Evolutionary conservation across 2,888 invertebrate species (phyloP).

Genomic region (Molanna angustata): DNA sequence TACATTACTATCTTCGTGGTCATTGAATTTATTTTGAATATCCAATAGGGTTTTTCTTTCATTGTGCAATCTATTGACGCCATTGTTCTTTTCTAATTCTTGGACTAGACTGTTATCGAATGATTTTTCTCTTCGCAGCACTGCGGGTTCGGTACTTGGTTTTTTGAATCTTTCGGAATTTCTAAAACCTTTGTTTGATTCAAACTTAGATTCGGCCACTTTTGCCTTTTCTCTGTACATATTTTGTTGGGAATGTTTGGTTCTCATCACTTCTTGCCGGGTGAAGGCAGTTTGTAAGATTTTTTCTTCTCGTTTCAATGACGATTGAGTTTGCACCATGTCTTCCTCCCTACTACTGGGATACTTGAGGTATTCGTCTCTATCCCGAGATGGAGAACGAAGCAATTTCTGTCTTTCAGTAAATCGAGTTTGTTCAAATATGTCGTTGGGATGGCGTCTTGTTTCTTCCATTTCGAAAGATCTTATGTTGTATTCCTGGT

Average conservation of each 20-base stretch:
- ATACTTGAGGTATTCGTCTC: slow-evolving; percentile 48
- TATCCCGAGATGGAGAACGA: slow-evolving; percentile 49
- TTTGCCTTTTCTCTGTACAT: slow-evolving; percentile 52
- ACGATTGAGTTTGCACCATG: slow-evolving; percentile 47
- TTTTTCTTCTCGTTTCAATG: slow-evolving; percentile 50
- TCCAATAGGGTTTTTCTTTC: slow-evolving; percentile 28
- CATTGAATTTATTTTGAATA: slow-evolving; percentile 25
- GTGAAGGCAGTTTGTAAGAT: slow-evolving; percentile 46
- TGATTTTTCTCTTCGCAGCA: slow-evolving; percentile 52
- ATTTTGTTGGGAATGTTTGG: slow-evolving; percentile 50
- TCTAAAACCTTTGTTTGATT: slow-evolving; percentile 50
- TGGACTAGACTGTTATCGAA: slow-evolving; percentile 47
- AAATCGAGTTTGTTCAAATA: slow-evolving; percentile 30
- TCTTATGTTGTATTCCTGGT: slow-evolving; percentile 26
- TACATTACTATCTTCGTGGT: slow-evolving; percentile 20
- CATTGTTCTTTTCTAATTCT: slow-evolving; percentile 34
- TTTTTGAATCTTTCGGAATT: slow-evolving; percentile 52
- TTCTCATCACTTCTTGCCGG: slow-evolving; percentile 50
- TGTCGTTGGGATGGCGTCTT: slow-evolving; percentile 27
- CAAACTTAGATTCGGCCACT: slow-evolving; percentile 50
- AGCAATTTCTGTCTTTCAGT: slow-evolving; percentile 44
- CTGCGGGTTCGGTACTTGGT: slow-evolving; percentile 43
- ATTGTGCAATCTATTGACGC: slow-evolving; percentile 28
- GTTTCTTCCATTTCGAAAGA: slow-evolving; percentile 36
- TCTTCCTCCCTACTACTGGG: slow-evolving; percentile 43